phyloP scores from a whole-genome alignment of 2,113 vertebrate genomes.

The Siphamia tubifer region DNA sequence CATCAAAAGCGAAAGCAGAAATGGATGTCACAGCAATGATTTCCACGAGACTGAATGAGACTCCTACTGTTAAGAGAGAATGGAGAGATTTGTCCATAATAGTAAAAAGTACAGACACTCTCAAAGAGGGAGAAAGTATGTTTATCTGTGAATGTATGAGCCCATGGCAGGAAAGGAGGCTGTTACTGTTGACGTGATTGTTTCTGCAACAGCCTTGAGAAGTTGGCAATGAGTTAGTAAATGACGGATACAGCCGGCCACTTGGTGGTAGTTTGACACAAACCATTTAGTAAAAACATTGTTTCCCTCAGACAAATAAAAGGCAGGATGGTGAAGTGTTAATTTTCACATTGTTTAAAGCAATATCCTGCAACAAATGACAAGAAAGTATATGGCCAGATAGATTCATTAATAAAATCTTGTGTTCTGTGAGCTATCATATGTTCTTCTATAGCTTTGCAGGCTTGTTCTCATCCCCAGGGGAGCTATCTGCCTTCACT shows the following conservation, averaged over 20 bases:
- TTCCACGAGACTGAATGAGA: slow-evolving; percentile 21
- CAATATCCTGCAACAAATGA: not conserved
- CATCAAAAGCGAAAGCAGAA: slow-evolving; percentile 36
- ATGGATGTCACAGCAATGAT: slow-evolving; percentile 30
- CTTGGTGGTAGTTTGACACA: slow-evolving; percentile 16
- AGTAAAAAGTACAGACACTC: slow-evolving; percentile 30
- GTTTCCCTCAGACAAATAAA: not conserved
- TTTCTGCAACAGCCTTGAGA: slow-evolving; percentile 29
- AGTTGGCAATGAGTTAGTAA: slow-evolving; percentile 19
- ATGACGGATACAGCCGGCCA: not conserved
- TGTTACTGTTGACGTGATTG: slow-evolving; percentile 3
- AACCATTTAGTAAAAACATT: not conserved
- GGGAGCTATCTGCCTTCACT: not conserved
- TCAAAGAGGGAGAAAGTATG: slow-evolving; percentile 1
- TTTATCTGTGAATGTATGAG: slow-evolving; percentile 4
- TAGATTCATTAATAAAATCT: not conserved
- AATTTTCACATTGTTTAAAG: not conserved
- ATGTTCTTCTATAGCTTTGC: not conserved
- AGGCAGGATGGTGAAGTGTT: not conserved
- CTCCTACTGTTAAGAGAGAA: slow-evolving; percentile 10
- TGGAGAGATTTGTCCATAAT: slow-evolving; percentile 36
- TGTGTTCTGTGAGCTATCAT: not conserved
- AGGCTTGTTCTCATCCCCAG: not conserved
- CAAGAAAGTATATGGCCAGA: not conserved
- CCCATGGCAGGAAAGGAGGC: slow-evolving; percentile 8